Percentiles rank a stretch among this genome's conserved stretches.
Conservation (phyloP, 1,140 invertebrate genomes). For the Acromyrmex charruanus region DNA sequence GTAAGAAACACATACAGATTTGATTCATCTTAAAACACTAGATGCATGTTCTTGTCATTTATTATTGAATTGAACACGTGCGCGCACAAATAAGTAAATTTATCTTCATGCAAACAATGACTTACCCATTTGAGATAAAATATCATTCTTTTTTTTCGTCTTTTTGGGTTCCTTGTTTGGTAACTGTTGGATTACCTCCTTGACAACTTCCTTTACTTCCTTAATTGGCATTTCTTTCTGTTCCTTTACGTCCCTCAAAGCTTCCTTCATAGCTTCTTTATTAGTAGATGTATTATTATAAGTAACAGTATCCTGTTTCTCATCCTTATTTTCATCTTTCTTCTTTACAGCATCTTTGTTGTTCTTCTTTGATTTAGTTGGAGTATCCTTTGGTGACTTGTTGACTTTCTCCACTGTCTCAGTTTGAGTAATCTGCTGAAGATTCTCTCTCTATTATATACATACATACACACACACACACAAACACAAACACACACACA, state of each 20-base stretch:
- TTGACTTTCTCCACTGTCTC: slow-evolving; percentile 74
- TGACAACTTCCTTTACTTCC: slow-evolving; percentile 73
- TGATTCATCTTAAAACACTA: neutral
- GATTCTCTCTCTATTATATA: slow-evolving; percentile 80
- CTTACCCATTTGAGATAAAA: slow-evolving; percentile 86
- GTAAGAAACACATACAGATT: slow-evolving; percentile 27
- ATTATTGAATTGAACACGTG: neutral
- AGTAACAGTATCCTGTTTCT: slow-evolving; percentile 71
- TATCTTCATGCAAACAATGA: slow-evolving; percentile 28
- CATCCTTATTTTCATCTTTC: slow-evolving; percentile 80
- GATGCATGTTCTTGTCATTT: slow-evolving; percentile 5
- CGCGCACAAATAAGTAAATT: neutral
- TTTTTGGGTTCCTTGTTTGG: slow-evolving; percentile 86
- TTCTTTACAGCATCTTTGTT: slow-evolving; percentile 80
- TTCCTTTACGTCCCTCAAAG: slow-evolving; percentile 80
- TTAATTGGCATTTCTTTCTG: slow-evolving; percentile 78
- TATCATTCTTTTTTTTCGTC: slow-evolving; percentile 86
- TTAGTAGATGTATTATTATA: slow-evolving; percentile 63
- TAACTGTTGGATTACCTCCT: slow-evolving; percentile 64
- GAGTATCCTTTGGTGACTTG: slow-evolving; percentile 83
- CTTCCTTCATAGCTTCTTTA: slow-evolving; percentile 82
- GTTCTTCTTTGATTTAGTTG: slow-evolving; percentile 83
- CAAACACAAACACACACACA: no score
- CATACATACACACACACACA: no score
- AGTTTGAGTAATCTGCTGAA: slow-evolving; percentile 78